Base-by-base conservation (phyloP, 2,797 vertebrate species). In the Echiichthys vipera region DNA sequence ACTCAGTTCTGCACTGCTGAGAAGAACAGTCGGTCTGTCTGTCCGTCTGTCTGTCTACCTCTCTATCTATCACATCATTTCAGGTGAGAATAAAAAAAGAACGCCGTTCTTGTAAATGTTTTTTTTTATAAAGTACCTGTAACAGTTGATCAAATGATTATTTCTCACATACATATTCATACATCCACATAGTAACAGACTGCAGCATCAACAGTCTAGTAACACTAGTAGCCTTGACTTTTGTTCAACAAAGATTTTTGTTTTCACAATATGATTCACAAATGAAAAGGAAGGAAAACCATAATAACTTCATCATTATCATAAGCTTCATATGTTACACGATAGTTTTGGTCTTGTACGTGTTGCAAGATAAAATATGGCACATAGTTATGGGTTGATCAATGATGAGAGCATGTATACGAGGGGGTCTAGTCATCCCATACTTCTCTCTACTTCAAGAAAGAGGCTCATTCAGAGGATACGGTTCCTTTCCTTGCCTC, bases 101-200 rank as follows among this genome's bases (percentile, higher is more conserved):
- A 46, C 14, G 8, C 59, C 13, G 15, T 82, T 80, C 72, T 93
- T 91, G 88, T 90, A 93, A 93, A 93, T 62, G 12, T 36, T 13
- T 36, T 91, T 87, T 91, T 93, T 91, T 94, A 94, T 84, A 94
- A 94, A 94, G 91, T 91, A 87, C 87, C 79, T 93, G 90, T 92
- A 93, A 94, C 89, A 92, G 90, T 91, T 92, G 91, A 91, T 91
- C 89, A 89, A 90, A 89, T 78, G 83, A 80, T 90, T 90, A 90
- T 90, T 88, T 89, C 89, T 88, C 89, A 93, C 91, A 90, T 90
- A 92, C 91, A 92, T 92, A 77, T 85, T 93, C 92, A 92, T 87
- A 94, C 91, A 89, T 90, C 92, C 89, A 92, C 86, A 84, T 71
- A 81, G 71, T 85, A 84, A 92, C 88, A 88, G 85, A 89, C 74